Conservation (phyloP, 1,140 invertebrate genomes). For the Neodiprion fabricii region DNA sequence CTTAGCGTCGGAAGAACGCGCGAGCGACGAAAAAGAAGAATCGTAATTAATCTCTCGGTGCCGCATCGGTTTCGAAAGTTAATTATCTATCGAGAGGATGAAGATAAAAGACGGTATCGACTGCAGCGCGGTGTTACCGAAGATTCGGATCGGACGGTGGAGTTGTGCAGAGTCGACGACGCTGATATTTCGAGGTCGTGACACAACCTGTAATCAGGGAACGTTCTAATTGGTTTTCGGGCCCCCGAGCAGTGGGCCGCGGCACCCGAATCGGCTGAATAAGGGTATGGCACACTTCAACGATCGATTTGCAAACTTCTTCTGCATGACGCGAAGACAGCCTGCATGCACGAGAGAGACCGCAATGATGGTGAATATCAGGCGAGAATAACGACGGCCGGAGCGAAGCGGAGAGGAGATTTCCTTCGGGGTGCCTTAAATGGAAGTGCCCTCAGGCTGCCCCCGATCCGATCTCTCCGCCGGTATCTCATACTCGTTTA, state of each 20-base stretch:
- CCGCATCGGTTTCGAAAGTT: neutral
- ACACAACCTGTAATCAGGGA: constrained; percentile 1
- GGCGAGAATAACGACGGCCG: too few species aligned
- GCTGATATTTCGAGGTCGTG: neutral
- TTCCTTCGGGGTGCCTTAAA: constrained; percentile 34
- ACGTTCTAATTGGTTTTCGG: neutral
- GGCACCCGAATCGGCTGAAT: neutral
- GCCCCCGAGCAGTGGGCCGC: neutral
- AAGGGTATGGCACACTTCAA: constrained; percentile 3
- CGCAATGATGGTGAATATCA: too few species aligned
- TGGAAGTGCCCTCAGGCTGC: constrained; percentile 37
- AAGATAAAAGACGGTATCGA: too few species aligned
- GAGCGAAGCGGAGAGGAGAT: neutral
- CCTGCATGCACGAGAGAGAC: too few species aligned
- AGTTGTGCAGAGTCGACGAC: too few species aligned
- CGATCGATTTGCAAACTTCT: neutral
- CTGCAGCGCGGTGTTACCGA: too few species aligned
- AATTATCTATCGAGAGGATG: neutral
- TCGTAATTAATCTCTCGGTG: too few species aligned
- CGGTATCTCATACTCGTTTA: neutral
- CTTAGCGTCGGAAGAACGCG: neutral
- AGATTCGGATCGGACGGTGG: too few species aligned
- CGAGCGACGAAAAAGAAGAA: neutral
- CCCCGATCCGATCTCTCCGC: constrained; percentile 32
- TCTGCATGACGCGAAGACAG: neutral